Evolutionary conservation across 2,888 invertebrate species (phyloP).

Genomic region (Erebia palarica): DNA sequence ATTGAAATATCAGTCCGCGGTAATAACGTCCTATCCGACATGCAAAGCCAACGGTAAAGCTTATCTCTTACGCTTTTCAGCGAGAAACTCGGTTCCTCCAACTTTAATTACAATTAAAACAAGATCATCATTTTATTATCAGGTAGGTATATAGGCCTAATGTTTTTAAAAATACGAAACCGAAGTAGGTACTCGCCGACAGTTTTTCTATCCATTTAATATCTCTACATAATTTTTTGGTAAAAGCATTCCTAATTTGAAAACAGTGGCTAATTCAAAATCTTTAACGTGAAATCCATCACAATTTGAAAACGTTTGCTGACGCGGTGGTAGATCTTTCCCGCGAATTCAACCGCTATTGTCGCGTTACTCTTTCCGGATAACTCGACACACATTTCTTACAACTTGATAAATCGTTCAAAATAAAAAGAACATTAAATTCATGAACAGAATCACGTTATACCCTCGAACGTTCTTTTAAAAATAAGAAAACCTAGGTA

Average conservation of each 20-base stretch:
- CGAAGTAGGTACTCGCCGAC: too few relatives aligned
- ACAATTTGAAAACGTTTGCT: constrained; percentile 60
- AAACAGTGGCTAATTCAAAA: constrained; percentile 21
- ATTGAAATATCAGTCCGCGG: too few relatives aligned
- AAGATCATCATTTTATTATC: too few relatives aligned
- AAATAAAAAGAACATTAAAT: constrained; percentile 40
- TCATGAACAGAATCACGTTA: constrained; percentile 39
- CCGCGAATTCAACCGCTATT: constrained; percentile 55
- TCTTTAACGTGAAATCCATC: constrained; percentile 27
- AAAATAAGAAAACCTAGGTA: constrained; percentile 28
- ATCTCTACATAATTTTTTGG: too few relatives aligned
- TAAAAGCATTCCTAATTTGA: not conserved
- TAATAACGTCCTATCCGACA: too few relatives aligned
- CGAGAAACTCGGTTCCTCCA: too few relatives aligned
- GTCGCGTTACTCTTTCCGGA: constrained; percentile 54
- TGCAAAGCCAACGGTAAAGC: too few relatives aligned
- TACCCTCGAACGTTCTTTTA: constrained; percentile 29
- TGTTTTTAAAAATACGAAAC: too few relatives aligned
- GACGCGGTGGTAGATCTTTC: constrained; percentile 54
- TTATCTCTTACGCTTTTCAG: too few relatives aligned
- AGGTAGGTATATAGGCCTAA: too few relatives aligned
- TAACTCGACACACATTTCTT: constrained; percentile 55
- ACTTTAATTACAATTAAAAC: too few relatives aligned
- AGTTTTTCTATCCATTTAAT: too few relatives aligned
- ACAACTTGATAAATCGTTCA: constrained; percentile 62